phyloP scores from a whole-genome alignment of 2,113 vertebrate genomes.

The Zeus faber region DNA sequence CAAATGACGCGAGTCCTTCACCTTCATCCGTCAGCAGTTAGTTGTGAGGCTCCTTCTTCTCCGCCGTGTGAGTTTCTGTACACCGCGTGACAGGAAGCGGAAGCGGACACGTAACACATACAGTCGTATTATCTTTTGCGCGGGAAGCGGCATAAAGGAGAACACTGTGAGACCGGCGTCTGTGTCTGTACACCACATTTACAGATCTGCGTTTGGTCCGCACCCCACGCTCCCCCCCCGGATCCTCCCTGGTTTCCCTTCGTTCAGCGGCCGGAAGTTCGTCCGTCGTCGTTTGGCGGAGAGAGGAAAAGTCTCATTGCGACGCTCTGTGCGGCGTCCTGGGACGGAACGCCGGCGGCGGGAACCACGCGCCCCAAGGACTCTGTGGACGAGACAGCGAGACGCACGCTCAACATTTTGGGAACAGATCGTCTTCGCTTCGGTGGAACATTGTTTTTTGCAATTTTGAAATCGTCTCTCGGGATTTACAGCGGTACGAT shows the following conservation, averaged over 20 bases:
- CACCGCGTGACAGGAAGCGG: constrained; percentile 66
- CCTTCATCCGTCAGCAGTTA: constrained; percentile 51
- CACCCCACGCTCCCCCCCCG: constrained; percentile 29
- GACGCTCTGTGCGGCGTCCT: constrained; percentile 57
- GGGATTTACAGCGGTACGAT: no score
- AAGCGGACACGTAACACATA: constrained; percentile 60
- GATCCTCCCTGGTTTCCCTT: constrained; percentile 32
- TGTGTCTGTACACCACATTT: constrained; percentile 76
- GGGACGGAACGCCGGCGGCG: constrained; percentile 48
- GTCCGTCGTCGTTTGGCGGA: no score
- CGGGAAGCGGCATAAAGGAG: constrained; percentile 50
- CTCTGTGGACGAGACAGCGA: no score
- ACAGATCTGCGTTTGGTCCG: constrained; percentile 61
- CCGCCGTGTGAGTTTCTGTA: constrained; percentile 58
- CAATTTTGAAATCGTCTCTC: no score
- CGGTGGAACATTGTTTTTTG: no score
- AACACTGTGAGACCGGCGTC: constrained; percentile 61
- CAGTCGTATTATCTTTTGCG: no score
- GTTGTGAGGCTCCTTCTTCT: constrained; percentile 51
- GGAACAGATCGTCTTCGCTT: no score
- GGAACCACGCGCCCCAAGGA: no score
- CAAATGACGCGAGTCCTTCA: constrained; percentile 72
- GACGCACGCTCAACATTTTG: no score
- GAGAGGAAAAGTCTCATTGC: no score
- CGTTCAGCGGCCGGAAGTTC: no score